phyloP scores from a whole-genome alignment of 2,888 invertebrate species.

The Limnephilus lunatus region DNA sequence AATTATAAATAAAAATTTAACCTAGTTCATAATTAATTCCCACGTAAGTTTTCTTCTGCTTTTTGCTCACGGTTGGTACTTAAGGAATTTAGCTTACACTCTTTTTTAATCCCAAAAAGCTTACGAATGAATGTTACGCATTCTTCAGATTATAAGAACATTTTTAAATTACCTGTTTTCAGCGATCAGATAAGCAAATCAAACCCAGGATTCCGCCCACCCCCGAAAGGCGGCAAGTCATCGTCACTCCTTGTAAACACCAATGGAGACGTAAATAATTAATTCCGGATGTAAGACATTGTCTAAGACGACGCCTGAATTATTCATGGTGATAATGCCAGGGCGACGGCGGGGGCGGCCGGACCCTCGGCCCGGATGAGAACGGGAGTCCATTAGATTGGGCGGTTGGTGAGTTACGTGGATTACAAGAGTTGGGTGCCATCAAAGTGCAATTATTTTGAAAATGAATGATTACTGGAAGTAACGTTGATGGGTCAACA shows the following conservation, averaged over 20 bases:
- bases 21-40: too few species aligned
- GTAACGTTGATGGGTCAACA: too few species aligned
- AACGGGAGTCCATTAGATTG: conserved; percentile 13
- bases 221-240: conserved; percentile 28
- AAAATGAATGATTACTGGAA: not conserved
- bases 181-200: not conserved
- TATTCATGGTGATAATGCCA: conserved; percentile 64
- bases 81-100: not conserved
- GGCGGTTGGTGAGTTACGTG: conserved; percentile 23
- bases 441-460: not conserved
- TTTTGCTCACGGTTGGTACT: not conserved
- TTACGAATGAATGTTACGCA: not conserved
- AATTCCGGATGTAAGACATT: conserved; percentile 66
- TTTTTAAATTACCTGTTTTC: not conserved
- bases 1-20: too few species aligned
- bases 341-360: conserved; percentile 16
- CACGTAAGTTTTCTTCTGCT: not conserved
- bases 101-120: not conserved
- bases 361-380: not conserved
- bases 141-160: not conserved
- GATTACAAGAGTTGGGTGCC: not conserved
- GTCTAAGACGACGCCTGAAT: conserved; percentile 65
- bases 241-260: conserved; percentile 59
- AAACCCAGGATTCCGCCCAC: not conserved
- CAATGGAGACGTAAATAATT: conserved; percentile 64